Conservation (phyloP, 92 coral and sea anemone species). For the Actinernus sp. region DNA sequence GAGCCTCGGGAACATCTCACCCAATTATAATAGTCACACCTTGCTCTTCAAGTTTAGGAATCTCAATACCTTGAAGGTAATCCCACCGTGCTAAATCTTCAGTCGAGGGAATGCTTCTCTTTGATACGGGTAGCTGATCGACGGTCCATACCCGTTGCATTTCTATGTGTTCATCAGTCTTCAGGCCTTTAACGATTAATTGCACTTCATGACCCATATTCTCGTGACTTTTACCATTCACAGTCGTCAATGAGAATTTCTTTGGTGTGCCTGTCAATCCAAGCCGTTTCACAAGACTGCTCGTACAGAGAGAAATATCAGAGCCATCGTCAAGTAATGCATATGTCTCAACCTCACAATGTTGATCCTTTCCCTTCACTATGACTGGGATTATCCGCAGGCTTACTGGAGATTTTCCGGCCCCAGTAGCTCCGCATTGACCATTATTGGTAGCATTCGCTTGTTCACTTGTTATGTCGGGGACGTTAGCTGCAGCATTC, state of each 20-base stretch:
- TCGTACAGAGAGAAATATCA: not conserved
- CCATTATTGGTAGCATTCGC: slow-evolving; percentile 6
- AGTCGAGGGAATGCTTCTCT: slow-evolving; percentile 19
- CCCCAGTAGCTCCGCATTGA: slow-evolving; percentile 22
- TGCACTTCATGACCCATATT: not conserved
- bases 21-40: slow-evolving; percentile 13
- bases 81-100: slow-evolving; percentile 27
- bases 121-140: no score
- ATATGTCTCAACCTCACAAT: not conserved
- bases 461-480: not conserved
- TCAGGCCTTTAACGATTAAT: not conserved
- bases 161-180: not conserved
- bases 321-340: no score
- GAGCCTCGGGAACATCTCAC: slow-evolving; percentile 23
- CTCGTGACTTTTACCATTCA: not conserved
- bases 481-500: slow-evolving; percentile 3
- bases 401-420: slow-evolving; percentile 12
- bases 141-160: no score
- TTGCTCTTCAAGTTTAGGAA: slow-evolving; percentile 6
- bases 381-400: slow-evolving; percentile 16
- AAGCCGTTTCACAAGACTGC: slow-evolving; percentile 1
- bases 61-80: slow-evolving; percentile 15
- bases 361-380: not conserved
- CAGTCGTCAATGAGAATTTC: slow-evolving; percentile 3
- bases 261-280: not conserved